Base-by-base conservation (phyloP, 2,888 invertebrate genomes). In the Hesperia comma region DNA sequence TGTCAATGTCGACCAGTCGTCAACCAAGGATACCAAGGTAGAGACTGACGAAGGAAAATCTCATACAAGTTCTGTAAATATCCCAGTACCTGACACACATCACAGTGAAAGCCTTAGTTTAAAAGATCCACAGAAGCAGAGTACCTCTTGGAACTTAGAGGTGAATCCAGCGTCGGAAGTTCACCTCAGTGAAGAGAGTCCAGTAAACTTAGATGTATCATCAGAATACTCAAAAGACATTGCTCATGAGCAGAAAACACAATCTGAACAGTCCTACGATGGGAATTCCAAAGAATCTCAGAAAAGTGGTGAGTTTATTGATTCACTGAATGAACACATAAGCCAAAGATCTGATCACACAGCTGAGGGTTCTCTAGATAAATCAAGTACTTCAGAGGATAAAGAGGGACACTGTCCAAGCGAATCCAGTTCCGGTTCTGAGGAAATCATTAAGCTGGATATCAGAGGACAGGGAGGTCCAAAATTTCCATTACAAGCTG, bases 401-500 rank as follows among this genome's bases (percentile, higher is more conserved):
- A 72, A 76, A 60, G 72, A 70, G 66, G 73, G 75, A 41, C 77
- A 80, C 57, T 83, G 80, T 2, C 72, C 74, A 0, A 78, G 79
- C 8, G 84, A 79, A 72, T 71, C 73, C 8, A 87, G 84, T 73
- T 88, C 90, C 56, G 86, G 80, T 0, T 93, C 93, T 40, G 93
- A 93, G 70, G 93, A 93, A 72, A 88, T 93, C 7, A 93, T 93
- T 61, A 92, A 92, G 69, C 71, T 93, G 67, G 93, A 93, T 75
- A 93, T 93, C 43, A 80, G 93, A 79, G 93, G 93, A 1, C 84
- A 87, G 71, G 89, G 83, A 40, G 84, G 78, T 33, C 88, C 87
- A 8, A 91, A 86, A 74, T 86, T 85, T 70, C 75, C 84, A 3
- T 77, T 90, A 67, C 82, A 86, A 33, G 73, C 86, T 68, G 82